phyloP scores from a whole-genome alignment of 2,797 vertebrate species.

The Mycteria americana region DNA sequence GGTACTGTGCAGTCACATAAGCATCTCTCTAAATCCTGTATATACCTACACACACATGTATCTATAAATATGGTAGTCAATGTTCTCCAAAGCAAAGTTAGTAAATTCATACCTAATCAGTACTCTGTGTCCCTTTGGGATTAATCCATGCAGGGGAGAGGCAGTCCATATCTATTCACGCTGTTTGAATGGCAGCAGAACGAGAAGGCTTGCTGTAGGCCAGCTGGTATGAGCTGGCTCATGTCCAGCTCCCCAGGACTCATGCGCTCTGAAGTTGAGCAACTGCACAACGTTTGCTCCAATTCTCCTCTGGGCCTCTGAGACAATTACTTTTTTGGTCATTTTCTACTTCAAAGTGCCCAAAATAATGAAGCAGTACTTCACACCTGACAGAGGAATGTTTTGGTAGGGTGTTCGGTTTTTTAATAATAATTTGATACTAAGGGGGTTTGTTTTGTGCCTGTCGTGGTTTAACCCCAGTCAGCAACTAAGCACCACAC shows the following conservation, averaged over 20 bases:
- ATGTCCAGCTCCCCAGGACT: not conserved
- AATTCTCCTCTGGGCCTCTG: not conserved
- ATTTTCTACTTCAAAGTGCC: not conserved
- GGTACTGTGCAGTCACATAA: not conserved
- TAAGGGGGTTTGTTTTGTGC: not conserved
- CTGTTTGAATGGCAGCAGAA: not conserved
- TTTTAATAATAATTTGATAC: not conserved
- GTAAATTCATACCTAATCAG: not conserved
- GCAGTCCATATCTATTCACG: not conserved
- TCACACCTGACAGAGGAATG: not conserved
- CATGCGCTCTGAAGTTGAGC: not conserved
- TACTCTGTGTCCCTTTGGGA: not conserved
- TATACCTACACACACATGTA: not conserved
- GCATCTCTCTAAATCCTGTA: not conserved
- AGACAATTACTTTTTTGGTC: not conserved
- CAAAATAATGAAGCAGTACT: conserved; percentile 1
- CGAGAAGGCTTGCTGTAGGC: not conserved
- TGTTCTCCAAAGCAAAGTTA: not conserved
- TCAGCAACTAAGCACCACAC: too few species aligned
- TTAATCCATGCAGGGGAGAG: not conserved
- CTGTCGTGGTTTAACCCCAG: too few species aligned
- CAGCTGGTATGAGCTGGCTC: not conserved
- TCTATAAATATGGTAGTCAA: not conserved
- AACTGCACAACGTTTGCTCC: not conserved
- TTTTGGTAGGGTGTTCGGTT: not conserved